These are phyloP conservation scores for Pseudopipra pipra DNA, from an alignment of 2,113 vertebrate genomes.

Conservation along the genomic window DNA sequence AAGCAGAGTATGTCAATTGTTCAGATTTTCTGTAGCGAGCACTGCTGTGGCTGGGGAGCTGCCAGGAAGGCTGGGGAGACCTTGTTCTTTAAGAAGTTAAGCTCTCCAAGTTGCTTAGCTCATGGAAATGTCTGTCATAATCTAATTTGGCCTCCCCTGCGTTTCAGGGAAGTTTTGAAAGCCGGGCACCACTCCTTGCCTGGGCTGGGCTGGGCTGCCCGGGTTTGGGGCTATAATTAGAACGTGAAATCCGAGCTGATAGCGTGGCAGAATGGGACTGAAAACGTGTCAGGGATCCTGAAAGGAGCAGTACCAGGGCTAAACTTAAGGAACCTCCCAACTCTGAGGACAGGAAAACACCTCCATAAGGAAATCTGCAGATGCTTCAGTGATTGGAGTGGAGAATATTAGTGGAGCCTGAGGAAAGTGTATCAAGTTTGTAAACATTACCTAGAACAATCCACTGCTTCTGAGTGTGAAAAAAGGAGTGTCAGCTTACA, in stretches of 20 bases:
- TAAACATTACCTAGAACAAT: background rate
- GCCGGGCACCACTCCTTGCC: background rate
- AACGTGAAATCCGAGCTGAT: background rate
- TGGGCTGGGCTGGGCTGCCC: background rate
- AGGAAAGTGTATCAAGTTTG: background rate
- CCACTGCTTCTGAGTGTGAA: background rate
- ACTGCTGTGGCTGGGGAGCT: background rate
- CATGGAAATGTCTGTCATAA: constrained; percentile 11
- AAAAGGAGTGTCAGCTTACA: background rate
- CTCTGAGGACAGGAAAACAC: background rate
- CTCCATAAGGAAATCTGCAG: background rate
- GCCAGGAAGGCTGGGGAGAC: background rate
- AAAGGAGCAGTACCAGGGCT: background rate
- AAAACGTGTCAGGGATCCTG: background rate
- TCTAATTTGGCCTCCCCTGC: constrained; percentile 4
- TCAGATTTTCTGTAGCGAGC: background rate
- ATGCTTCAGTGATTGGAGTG: background rate
- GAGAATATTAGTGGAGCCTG: background rate
- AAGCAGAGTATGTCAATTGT: background rate
- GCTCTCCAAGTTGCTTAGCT: constrained; percentile 38
- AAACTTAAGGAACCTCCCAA: background rate
- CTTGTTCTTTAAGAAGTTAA: constrained; percentile 17
- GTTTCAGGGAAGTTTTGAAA: background rate
- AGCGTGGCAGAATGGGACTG: background rate
- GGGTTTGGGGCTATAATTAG: background rate